These are phyloP conservation scores for Emys orbicularis DNA, from an alignment of 2,797 vertebrate species.

Conservation along the genomic window DNA sequence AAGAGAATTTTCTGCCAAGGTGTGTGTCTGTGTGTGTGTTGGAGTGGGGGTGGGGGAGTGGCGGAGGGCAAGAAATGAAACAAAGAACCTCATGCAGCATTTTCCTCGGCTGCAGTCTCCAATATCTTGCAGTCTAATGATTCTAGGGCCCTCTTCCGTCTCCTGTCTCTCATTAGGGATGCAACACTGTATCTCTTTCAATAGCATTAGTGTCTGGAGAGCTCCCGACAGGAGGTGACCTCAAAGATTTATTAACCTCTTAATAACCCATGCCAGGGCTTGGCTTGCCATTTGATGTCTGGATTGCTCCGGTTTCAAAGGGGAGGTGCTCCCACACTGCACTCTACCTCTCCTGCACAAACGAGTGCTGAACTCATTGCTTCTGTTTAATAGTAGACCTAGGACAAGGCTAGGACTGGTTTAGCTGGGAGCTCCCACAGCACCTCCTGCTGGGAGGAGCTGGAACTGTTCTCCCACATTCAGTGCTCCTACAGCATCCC, in stretches of 20 bases:
- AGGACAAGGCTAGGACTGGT: not conserved
- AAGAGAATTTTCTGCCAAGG: not conserved
- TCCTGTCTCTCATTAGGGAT: not conserved
- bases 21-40: not conserved
- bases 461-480: not conserved
- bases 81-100: not conserved
- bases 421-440: not conserved
- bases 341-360: not conserved
- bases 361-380: not conserved
- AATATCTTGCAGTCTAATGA: not conserved
- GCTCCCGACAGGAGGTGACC: not conserved
- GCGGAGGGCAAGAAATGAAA: not conserved
- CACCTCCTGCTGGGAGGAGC: not conserved
- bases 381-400: not conserved
- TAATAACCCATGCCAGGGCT: not conserved
- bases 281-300: slow-evolving; percentile 42
- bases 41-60: not conserved
- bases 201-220: not conserved
- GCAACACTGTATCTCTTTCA: not conserved
- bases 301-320: not conserved
- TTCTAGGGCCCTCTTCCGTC: not conserved
- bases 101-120: not conserved
- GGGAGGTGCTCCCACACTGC: not conserved
- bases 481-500: not conserved
- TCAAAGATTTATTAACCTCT: not conserved